Evolutionary conservation across 2,797 vertebrate species (phyloP), one percentile per base, ranked within the genome.

Genomic region (Aselliscus stoliczkanus): DNA sequence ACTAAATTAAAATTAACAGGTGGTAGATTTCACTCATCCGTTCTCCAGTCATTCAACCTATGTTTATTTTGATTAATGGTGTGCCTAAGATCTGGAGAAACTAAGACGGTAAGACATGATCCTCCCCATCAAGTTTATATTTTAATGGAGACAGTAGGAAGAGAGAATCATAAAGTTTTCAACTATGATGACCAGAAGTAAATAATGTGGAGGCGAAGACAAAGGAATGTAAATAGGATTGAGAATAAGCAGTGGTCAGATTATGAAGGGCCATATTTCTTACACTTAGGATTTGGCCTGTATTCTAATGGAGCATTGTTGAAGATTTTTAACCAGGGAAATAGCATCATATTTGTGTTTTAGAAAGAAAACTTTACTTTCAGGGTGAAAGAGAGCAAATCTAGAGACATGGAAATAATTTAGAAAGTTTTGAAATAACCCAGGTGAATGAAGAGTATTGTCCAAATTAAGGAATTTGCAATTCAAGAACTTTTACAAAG

Each of bases 111-210:
- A 86, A 84, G 12, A 54, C 29, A 42, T 47, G 15, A 70, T 50
- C 23, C 27, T 90, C 27, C 82, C 20, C 29, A 58, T 80, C 65
- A 52, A 31, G 12, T 58, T 83, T 81, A 13, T 84, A 23, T 92
- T 90, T 88, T 90, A 39, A 83, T 69, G 31, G 56, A 92, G 52
- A 65, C 9, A 56, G 39, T n/a, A 5, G 39, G 50, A 80, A 58
- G 10, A 81, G 17, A 60, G 29, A 86, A 69, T 82, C 37, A 86
- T 69, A 50, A 58, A 14, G 29, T 92, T 79, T 90, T 81, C 18
- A 95, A 56, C 50, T 76, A n/a, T 92, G 44, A 72, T 90, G 56
- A 92, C 39, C 69, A 83, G 25, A 96, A 83, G 25, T 89, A 92
- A 88, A 67, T 75, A 72, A 72, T 90, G 4, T 83, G 25, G 50